Evolutionary conservation across 2,113 vertebrate species (phyloP), one percentile per base, ranked within the genome.

Genomic region (Seriola rivoliana): DNA sequence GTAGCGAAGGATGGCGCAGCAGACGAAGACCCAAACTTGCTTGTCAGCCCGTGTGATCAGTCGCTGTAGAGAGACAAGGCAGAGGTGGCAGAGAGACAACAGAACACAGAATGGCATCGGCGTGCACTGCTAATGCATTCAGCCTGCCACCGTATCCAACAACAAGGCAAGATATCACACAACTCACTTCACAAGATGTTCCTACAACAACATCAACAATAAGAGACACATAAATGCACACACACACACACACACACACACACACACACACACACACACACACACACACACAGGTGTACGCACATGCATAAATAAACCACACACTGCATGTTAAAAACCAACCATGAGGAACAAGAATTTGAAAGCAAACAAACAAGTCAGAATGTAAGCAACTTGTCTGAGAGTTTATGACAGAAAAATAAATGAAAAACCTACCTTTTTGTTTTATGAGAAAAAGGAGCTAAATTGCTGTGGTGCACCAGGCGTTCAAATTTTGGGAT

Each of bases 1-100:
- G 23, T 86, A 71, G 88, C 23, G 48, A 86, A 84, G 75, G 81
- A 78, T 85, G 81, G 60, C 13, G 78, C 78, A 8, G 88, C 77
- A 91, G 88, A 88, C 81, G 84, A 82, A 88, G 89, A 92, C 89
- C 93, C 91, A 82, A 94, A 92, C 92, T 92, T 74, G 92, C 88
- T 91, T 93, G 93, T 95, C 94, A 95, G 90, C 78, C 84, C 34
- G 89, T 93, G 91, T 95, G 94, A 95, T 95, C 93, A 93, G 89
- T 89, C 78, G 80, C 82, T 60, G 84, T 67, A 85, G 85, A 91
- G 91, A 94, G 89, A 91, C 91, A 75, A 90, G 90, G 88, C 93
- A 91, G 91, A 89, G 91, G 91, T 93, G 93, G 94, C 93, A 91
- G 93, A 88, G 88, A 93, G 91, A 93, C 88, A 90, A 67, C 89